Evolutionary conservation across 2,797 vertebrate species (phyloP).

Genomic region (Monodelphis domestica): DNA sequence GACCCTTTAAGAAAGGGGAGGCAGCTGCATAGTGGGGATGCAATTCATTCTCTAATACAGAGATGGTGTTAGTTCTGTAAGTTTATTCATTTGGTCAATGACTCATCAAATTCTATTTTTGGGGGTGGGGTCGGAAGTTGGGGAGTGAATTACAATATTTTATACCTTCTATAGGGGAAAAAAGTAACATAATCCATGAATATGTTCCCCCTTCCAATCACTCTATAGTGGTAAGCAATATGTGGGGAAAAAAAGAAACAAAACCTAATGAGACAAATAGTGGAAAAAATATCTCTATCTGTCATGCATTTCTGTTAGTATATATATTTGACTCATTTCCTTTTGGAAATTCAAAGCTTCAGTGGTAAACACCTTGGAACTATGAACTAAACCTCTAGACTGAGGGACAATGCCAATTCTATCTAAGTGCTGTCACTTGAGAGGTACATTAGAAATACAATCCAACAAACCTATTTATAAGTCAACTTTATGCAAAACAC

Average conservation of each 20-base stretch:
- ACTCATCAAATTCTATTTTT: background rate
- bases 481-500: background rate
- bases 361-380: background rate
- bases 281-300: too few relatives aligned
- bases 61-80: background rate
- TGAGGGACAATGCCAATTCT: background rate
- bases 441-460: background rate
- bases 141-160: background rate
- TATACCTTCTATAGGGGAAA: background rate
- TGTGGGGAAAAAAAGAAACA: too few relatives aligned
- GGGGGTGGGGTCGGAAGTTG: background rate
- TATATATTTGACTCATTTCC: background rate
- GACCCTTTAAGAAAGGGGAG: background rate
- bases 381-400: background rate
- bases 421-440: background rate
- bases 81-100: background rate
- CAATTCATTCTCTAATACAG: too few relatives aligned
- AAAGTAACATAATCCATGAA: background rate
- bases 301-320: background rate
- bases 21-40: background rate
- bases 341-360: background rate
- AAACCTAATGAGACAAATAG: too few relatives aligned
- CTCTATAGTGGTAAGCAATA: background rate
- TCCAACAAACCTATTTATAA: background rate
- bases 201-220: background rate